Evolutionary conservation across 2,113 vertebrate genomes (phyloP).

Genomic region (Aptenodytes patagonicus): DNA sequence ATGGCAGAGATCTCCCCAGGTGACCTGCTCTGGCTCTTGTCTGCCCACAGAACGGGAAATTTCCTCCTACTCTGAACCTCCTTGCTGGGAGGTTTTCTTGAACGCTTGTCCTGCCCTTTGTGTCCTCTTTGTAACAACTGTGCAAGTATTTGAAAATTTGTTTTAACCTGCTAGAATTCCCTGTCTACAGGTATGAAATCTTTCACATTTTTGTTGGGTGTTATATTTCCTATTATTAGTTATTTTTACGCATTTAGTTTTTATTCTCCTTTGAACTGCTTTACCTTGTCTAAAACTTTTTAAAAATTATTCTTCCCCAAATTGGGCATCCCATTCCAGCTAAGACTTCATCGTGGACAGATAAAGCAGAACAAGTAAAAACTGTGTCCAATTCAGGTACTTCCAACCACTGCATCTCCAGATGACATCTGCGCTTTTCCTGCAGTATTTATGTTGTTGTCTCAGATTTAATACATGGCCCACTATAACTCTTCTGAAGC

Average conservation of each 20-base stretch:
- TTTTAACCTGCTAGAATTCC: neutral
- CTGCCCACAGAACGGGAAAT: neutral
- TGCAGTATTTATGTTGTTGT: too few relatives aligned
- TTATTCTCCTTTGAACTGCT: neutral
- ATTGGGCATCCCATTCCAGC: neutral
- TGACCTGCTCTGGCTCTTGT: neutral
- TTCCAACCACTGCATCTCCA: too few relatives aligned
- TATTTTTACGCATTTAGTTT: neutral
- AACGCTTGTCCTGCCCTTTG: neutral
- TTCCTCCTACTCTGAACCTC: neutral
- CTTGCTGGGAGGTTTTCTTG: neutral
- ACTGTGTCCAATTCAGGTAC: too few relatives aligned
- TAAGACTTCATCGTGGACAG: neutral
- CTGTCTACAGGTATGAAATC: neutral
- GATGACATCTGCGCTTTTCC: too few relatives aligned
- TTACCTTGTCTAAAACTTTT: neutral
- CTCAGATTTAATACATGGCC: too few relatives aligned
- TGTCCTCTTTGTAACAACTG: neutral
- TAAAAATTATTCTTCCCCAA: neutral
- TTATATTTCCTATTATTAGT: neutral
- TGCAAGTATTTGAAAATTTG: neutral
- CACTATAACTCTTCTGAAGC: too few relatives aligned
- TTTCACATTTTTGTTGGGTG: accelerated
- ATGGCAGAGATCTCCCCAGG: neutral
- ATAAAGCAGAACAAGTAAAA: neutral